A percentile compares a stretch with the other conserved stretches of the same genome.
Conservation (phyloP, 2,797 vertebrate species). For the Falco naumanni region DNA sequence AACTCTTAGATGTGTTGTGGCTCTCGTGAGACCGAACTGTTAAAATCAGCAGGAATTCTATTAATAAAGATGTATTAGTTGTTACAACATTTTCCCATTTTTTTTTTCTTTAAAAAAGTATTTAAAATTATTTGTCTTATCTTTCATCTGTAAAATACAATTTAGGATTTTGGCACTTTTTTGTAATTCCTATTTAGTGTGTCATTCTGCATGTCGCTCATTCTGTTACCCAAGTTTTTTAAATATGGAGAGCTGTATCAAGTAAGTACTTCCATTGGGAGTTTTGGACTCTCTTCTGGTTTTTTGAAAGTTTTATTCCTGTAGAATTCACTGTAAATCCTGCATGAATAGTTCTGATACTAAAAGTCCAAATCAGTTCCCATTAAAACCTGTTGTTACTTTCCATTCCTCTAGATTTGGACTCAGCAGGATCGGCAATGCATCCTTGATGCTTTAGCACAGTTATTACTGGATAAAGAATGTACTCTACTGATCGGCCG, state of each 20-base stretch:
- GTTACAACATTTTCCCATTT: neutral
- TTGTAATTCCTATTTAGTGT: neutral
- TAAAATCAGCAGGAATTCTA: neutral
- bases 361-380: neutral
- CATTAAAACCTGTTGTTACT: neutral
- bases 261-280: neutral
- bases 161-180: neutral
- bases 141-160: neutral
- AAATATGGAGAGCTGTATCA: neutral
- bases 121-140: neutral
- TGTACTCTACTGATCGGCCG: conserved; percentile 87
- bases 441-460: conserved; percentile 85
- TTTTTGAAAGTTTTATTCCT: neutral
- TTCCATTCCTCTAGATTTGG: conserved; percentile 83
- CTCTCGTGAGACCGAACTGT: neutral
- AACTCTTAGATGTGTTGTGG: neutral
- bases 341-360: neutral
- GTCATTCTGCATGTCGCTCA: neutral
- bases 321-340: neutral
- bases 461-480: conserved; percentile 92
- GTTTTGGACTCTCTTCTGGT: neutral
- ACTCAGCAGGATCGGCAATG: conserved; percentile 89
- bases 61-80: neutral
- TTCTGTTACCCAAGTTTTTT: neutral
- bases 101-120: neutral